Conservation (phyloP, 2,113 vertebrate species). For the Atractosteus spatula region DNA sequence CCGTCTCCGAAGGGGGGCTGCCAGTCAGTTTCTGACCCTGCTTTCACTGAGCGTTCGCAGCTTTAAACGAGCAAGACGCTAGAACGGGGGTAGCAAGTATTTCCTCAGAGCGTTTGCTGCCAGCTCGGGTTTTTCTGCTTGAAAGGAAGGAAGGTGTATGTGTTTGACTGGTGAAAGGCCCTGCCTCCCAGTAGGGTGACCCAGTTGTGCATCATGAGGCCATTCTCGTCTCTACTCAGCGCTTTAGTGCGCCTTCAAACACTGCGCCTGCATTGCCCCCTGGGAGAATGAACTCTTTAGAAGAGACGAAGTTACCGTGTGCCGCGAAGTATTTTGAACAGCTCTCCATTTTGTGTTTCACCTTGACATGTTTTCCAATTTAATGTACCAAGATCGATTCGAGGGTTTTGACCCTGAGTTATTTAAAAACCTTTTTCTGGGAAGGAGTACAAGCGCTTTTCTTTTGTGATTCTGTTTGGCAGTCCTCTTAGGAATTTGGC, state of each 20-base stretch:
- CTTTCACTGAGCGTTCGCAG: no score
- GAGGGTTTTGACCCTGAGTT: not conserved
- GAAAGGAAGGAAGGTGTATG: no score
- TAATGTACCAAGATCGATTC: constrained; percentile 7
- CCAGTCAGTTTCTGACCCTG: no score
- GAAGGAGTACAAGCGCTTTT: constrained; percentile 19
- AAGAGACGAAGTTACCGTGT: not conserved
- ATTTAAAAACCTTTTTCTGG: not conserved
- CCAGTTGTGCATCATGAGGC: no score
- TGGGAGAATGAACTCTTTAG: not conserved
- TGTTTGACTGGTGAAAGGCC: no score
- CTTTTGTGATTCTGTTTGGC: constrained; percentile 42
- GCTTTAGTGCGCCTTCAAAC: not conserved
- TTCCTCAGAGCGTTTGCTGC: no score
- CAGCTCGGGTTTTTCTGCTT: no score
- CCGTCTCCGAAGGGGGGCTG: no score
- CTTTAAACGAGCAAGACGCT: no score
- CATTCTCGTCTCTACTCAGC: not conserved
- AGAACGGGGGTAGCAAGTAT: no score
- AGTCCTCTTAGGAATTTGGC: constrained; percentile 34
- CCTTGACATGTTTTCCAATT: constrained; percentile 18
- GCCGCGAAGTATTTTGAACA: no score
- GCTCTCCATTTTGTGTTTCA: not conserved
- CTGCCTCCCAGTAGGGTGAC: no score
- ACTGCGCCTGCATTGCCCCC: not conserved